These are phyloP conservation scores for Pristionchus entomophagus DNA, from an alignment of 2,888 invertebrate species.

Conservation along the genomic window DNA sequence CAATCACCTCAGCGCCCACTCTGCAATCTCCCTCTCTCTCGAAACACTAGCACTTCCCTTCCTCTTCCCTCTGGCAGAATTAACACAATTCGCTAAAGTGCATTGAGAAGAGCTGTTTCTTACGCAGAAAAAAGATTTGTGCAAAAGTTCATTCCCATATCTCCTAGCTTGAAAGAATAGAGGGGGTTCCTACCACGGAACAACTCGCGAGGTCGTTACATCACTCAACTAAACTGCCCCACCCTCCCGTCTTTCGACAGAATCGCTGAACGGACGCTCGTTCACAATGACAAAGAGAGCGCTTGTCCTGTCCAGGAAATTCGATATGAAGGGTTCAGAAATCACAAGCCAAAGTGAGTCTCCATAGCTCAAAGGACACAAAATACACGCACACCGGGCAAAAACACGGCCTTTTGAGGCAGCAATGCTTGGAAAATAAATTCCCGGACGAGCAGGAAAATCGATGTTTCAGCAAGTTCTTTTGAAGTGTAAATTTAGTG, in stretches of 20 bases:
- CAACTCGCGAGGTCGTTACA: background rate
- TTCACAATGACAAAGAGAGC: no score
- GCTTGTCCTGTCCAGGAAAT: no score
- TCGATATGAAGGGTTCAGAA: no score
- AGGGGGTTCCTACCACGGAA: background rate
- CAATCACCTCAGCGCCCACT: background rate
- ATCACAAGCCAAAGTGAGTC: no score
- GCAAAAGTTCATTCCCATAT: background rate
- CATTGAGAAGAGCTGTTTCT: background rate
- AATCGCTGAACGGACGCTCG: no score
- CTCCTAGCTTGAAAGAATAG: background rate
- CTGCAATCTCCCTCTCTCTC: background rate
- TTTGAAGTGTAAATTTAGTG: no score
- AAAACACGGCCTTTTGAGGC: no score
- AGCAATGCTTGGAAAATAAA: no score
- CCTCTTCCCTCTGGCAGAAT: background rate
- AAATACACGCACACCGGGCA: no score
- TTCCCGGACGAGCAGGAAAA: no score
- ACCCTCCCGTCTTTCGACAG: background rate
- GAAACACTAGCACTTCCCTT: background rate
- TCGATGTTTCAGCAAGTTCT: no score
- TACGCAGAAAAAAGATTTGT: background rate
- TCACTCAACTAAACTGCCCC: background rate
- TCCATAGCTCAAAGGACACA: no score
- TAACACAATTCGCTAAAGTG: conserved; percentile 20